phyloP scores from a whole-genome alignment of 2,797 vertebrate genomes.

The Cheirogaleus major region DNA sequence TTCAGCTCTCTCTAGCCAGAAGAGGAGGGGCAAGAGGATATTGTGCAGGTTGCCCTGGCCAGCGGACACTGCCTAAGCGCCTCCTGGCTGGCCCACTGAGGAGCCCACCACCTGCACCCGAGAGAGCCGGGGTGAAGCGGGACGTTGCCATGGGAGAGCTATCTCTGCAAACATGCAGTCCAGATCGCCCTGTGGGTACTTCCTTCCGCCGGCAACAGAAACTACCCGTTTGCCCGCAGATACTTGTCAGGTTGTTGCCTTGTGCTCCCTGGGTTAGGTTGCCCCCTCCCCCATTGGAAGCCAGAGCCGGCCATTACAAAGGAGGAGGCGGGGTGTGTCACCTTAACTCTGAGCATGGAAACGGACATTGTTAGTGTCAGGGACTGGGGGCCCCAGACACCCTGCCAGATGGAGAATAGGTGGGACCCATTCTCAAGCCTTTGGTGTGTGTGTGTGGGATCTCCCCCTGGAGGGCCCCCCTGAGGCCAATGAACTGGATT shows the following conservation, averaged over 20 bases:
- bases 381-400: neutral
- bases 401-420: neutral
- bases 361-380: neutral
- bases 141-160: neutral
- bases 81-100: conserved; percentile 31
- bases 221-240: neutral
- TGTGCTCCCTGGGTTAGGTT: neutral
- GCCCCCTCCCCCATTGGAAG: neutral
- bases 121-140: neutral
- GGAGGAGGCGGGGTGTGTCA: neutral
- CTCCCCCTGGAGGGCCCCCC: neutral
- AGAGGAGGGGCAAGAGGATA: neutral
- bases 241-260: neutral
- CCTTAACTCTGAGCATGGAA: neutral
- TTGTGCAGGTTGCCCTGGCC: neutral
- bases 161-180: neutral
- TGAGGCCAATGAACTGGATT: neutral
- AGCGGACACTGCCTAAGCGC: neutral
- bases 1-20: conserved; percentile 47
- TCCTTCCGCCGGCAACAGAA: conserved; percentile 55
- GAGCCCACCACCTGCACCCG: neutral
- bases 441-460: too few relatives aligned
- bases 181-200: neutral
- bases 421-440: neutral
- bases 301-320: neutral